phyloP scores from a whole-genome alignment of 2,113 vertebrate genomes.

The Petroica traversi region DNA sequence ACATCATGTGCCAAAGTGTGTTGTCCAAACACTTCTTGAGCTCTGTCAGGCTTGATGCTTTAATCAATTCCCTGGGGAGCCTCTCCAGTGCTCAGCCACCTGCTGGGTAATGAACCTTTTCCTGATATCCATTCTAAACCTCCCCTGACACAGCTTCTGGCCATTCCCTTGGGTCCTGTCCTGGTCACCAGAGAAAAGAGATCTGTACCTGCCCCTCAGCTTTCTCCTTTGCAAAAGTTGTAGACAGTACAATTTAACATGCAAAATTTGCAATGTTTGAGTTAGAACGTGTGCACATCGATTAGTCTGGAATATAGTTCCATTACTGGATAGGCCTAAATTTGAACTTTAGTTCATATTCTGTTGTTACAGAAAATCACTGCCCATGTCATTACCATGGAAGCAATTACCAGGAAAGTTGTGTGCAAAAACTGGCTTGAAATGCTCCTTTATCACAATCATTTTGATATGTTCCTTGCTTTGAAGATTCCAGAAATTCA shows the following conservation, averaged over 20 bases:
- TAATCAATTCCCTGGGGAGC: background rate
- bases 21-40: background rate
- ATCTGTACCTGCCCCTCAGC: background rate
- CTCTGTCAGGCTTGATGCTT: background rate
- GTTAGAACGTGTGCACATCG: background rate
- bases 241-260: background rate
- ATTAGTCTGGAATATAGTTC: background rate
- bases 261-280: background rate
- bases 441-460: background rate
- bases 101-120: background rate
- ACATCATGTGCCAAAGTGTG: accelerated
- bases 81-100: accelerated
- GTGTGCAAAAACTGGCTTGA: background rate
- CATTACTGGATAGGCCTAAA: background rate
- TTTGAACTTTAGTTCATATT: background rate
- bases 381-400: background rate
- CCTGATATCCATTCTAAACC: background rate
- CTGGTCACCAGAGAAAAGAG: background rate
- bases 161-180: background rate
- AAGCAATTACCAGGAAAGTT: background rate
- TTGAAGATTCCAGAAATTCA: background rate
- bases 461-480: background rate
- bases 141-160: background rate
- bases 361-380: background rate
- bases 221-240: background rate